phyloP scores from a whole-genome alignment of 2,888 invertebrate species.

The Agonopterix heracliana region DNA sequence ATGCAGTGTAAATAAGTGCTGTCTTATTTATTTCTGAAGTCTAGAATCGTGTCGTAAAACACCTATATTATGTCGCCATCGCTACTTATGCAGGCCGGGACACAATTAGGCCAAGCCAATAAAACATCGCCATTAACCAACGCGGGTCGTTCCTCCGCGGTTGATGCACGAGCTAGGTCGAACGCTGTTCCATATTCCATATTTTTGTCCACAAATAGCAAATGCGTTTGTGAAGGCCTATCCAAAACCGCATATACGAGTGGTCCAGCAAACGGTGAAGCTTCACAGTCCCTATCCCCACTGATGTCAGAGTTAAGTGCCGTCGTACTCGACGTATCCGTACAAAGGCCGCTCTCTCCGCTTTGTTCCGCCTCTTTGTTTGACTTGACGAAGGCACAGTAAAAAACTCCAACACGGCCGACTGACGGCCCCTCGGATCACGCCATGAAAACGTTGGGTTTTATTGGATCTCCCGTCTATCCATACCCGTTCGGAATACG shows the following conservation, averaged over 20 bases:
- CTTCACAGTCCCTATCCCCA: constrained; percentile 13
- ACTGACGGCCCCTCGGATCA: constrained; percentile 29
- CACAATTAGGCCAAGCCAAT: constrained; percentile 66
- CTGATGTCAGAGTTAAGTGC: constrained; percentile 64
- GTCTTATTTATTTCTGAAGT: constrained; percentile 6
- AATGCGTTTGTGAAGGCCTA: not conserved
- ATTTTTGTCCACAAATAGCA: not conserved
- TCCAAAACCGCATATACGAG: constrained; percentile 5
- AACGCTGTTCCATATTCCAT: constrained; percentile 2
- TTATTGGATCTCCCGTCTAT: constrained; percentile 25
- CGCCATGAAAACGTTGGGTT: constrained; percentile 28
- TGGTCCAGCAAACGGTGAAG: constrained; percentile 17
- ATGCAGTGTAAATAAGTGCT: too few relatives aligned
- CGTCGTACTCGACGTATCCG: constrained; percentile 53
- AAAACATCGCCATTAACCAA: constrained; percentile 44
- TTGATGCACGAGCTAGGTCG: constrained; percentile 12
- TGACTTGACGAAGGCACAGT: constrained; percentile 53
- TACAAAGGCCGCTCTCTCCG: constrained; percentile 68
- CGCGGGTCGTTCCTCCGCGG: constrained; percentile 41
- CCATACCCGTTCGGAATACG: constrained; percentile 10
- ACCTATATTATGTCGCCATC: too few relatives aligned
- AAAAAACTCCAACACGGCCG: constrained; percentile 49
- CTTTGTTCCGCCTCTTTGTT: constrained; percentile 73
- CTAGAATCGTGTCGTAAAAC: too few relatives aligned
- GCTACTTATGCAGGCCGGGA: constrained; percentile 43